Conservation (phyloP, 2,113 vertebrate species). For the Corythornis cristatus region DNA sequence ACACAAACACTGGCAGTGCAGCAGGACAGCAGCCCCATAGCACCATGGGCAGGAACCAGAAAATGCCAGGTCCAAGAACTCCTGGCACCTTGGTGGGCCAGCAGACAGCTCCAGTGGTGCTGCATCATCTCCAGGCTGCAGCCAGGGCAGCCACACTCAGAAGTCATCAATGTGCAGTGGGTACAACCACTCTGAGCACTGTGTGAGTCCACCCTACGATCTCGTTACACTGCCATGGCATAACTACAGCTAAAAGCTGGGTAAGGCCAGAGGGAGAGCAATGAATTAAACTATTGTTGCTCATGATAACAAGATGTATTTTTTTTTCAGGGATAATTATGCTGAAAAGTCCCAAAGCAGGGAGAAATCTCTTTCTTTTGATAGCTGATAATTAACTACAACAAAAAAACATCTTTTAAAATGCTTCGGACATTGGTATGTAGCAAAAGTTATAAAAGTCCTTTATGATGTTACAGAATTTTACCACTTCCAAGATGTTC, state of each 20-base stretch:
- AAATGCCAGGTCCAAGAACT: not conserved
- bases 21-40: not conserved
- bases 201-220: not conserved
- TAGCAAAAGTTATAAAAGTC: not conserved
- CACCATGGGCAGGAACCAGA: not conserved
- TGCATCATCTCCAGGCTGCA: not conserved
- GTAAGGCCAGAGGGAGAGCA: not conserved
- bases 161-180: accelerated
- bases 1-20: not conserved
- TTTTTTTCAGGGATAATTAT: not conserved
- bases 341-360: not conserved
- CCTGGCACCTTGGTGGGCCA: accelerated
- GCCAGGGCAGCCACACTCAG: not conserved
- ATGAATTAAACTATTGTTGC: not conserved
- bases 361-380: not conserved
- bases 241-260: not conserved
- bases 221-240: not conserved
- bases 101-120: not conserved
- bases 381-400: not conserved
- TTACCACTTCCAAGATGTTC: not conserved
- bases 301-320: not conserved
- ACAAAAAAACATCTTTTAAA: not conserved
- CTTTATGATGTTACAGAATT: not conserved
- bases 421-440: not conserved
- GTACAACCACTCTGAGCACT: not conserved